A percentile compares a stretch with the other conserved stretches of the same genome.
Conservation (phyloP, 2,888 invertebrate species). For the Sesamia inferens region DNA sequence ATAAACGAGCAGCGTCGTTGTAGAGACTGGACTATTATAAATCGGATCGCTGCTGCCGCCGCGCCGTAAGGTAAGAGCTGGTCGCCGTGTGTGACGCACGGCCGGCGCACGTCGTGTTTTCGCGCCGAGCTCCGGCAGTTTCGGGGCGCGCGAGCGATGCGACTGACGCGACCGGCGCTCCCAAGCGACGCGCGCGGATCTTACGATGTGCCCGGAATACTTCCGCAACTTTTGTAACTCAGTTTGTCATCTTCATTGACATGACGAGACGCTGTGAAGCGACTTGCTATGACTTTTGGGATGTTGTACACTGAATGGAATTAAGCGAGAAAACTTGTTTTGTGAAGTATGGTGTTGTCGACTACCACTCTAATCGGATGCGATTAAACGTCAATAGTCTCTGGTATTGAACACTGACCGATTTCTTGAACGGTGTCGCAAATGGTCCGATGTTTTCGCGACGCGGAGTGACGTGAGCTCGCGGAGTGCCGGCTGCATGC, state of each 20-base stretch:
- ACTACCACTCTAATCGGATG: background rate
- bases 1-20: background rate
- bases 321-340: background rate
- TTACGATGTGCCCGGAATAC: conserved; percentile 29
- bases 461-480: conserved; percentile 27
- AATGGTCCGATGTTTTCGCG: conserved; percentile 8
- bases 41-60: background rate
- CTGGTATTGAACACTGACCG: background rate
- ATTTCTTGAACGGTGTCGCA: background rate
- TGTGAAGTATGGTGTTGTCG: conserved; percentile 6
- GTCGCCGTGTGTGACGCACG: background rate
- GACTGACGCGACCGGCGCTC: conserved; percentile 26
- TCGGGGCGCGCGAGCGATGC: conserved; percentile 58
- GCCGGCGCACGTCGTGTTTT: background rate
- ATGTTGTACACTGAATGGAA: background rate
- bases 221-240: conserved; percentile 58
- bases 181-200: conserved; percentile 5
- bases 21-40: background rate
- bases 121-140: conserved; percentile 53
- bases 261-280: conserved; percentile 1
- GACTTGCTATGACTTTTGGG: conserved; percentile 3
- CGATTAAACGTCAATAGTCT: background rate
- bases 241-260: conserved; percentile 15
- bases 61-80: background rate
- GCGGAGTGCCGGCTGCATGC: conserved; percentile 24